Conservation (phyloP, 2,113 vertebrate species). For the Crypturellus undulatus region DNA sequence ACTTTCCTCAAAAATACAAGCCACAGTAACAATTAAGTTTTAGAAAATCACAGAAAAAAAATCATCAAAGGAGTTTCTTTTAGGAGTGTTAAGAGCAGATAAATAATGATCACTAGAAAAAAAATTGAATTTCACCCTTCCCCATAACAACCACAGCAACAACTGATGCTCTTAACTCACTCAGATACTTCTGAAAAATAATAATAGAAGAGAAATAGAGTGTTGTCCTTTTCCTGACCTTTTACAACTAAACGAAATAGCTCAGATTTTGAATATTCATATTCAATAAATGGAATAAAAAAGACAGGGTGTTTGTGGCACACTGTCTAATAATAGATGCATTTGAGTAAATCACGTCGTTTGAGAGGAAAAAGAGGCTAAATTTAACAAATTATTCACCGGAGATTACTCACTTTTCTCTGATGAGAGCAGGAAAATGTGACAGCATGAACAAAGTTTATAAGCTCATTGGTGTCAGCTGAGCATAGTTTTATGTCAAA, state of each 20-base stretch:
- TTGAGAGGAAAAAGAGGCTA: slow-evolving; percentile 37
- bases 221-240: slow-evolving; percentile 23
- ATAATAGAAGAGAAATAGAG: background rate
- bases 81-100: background rate
- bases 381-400: slow-evolving; percentile 65
- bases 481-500: slow-evolving; percentile 48
- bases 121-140: background rate
- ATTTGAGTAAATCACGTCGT: slow-evolving; percentile 27
- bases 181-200: slow-evolving; percentile 3
- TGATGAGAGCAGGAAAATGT: slow-evolving; percentile 45
- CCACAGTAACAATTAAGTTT: background rate
- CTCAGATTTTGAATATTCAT: slow-evolving; percentile 46
- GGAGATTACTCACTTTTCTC: slow-evolving; percentile 51
- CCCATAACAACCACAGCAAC: background rate
- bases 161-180: background rate
- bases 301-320: background rate
- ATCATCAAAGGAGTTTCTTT: background rate
- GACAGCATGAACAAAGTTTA: slow-evolving; percentile 60
- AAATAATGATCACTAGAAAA: background rate
- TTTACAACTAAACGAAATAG: background rate
- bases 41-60: background rate
- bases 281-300: slow-evolving; percentile 15
- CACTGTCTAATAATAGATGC: slow-evolving; percentile 33
- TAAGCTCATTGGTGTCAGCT: slow-evolving; percentile 37
- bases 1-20: background rate